Conservation (phyloP, 2,888 invertebrate species). For the Coelinius sp. region DNA sequence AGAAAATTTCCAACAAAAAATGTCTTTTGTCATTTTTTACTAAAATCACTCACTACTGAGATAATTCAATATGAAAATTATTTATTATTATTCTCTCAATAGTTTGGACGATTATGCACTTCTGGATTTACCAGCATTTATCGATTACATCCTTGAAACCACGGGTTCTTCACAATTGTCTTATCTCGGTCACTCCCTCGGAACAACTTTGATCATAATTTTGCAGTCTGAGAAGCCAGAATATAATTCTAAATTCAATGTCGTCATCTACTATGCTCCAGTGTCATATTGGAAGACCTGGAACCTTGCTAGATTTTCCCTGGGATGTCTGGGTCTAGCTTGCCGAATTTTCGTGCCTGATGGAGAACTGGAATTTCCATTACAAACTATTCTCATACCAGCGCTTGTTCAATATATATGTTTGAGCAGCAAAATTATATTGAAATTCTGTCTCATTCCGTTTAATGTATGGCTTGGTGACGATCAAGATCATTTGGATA, state of each 20-base stretch:
- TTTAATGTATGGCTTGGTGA: not conserved
- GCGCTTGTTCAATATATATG: not conserved
- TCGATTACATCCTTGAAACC: slow-evolving; percentile 78
- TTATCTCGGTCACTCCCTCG: slow-evolving; percentile 94
- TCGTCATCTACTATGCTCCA: slow-evolving; percentile 72
- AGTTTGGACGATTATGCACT: slow-evolving; percentile 91
- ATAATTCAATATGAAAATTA: not conserved
- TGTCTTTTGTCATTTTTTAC: too few relatives aligned
- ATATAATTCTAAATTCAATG: slow-evolving; percentile 77
- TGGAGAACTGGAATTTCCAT: not conserved
- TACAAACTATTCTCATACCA: not conserved
- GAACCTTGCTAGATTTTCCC: not conserved
- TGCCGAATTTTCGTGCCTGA: not conserved
- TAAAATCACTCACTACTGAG: too few relatives aligned
- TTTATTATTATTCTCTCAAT: not conserved
- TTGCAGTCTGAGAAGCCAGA: slow-evolving; percentile 79
- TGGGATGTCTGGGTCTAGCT: not conserved
- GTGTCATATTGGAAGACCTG: slow-evolving; percentile 47
- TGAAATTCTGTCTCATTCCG: not conserved
- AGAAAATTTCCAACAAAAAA: too few relatives aligned
- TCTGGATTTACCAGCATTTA: slow-evolving; percentile 86
- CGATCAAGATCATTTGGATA: not conserved
- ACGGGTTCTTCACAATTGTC: slow-evolving; percentile 74
- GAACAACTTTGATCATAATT: slow-evolving; percentile 82
- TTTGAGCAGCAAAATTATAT: not conserved